These are phyloP conservation scores for Acrocephalus kingi DNA, from an alignment of 2,113 vertebrate genomes.

Conservation along the genomic window DNA sequence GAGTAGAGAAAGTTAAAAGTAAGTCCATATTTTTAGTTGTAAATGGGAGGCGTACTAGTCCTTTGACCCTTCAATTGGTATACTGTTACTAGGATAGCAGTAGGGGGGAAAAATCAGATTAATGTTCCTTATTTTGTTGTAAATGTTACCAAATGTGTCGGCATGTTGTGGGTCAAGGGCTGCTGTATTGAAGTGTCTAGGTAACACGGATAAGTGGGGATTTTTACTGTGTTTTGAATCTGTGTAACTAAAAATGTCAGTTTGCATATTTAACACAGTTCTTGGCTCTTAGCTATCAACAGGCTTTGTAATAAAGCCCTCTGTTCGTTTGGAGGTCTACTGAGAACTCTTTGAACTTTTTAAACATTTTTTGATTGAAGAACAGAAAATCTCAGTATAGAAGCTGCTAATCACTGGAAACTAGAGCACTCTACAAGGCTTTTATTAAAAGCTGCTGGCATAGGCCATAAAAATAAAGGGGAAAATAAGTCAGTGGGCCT, in stretches of 20 bases:
- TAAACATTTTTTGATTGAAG: neutral
- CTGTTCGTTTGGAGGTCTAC: neutral
- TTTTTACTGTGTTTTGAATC: neutral
- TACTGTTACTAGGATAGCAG: neutral
- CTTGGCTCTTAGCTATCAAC: neutral
- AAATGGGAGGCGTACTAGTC: neutral
- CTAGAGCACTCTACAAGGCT: neutral
- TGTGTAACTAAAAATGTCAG: neutral
- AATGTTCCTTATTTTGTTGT: neutral
- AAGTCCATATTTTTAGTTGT: neutral
- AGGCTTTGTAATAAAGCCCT: neutral
- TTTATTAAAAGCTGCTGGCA: neutral
- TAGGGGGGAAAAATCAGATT: neutral
- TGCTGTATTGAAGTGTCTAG: neutral
- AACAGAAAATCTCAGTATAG: neutral
- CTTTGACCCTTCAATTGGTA: neutral
- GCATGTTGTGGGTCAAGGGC: neutral
- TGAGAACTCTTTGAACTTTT: neutral
- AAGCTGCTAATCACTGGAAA: neutral
- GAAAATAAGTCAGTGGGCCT: neutral
- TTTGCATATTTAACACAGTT: rapidly evolving
- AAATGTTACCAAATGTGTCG: neutral
- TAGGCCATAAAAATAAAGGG: neutral
- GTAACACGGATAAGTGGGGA: neutral
- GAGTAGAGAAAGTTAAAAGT: neutral